Conservation (phyloP, 2,113 vertebrate genomes). For the Cyanistes caeruleus region DNA sequence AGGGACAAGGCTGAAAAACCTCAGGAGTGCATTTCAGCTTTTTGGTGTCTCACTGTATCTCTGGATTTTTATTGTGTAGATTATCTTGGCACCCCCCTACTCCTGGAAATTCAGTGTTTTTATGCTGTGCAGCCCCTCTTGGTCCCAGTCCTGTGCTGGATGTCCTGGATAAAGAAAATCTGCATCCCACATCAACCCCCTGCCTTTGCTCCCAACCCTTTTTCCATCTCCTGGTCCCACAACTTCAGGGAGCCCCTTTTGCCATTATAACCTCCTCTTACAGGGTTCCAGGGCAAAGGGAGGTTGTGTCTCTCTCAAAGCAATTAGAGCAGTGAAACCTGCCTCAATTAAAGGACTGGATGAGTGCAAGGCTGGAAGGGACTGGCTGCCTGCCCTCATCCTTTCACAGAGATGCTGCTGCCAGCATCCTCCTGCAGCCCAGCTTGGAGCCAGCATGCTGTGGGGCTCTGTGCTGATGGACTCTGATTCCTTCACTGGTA, state of each 20-base stretch:
- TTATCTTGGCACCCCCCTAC: background rate
- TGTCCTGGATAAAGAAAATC: background rate
- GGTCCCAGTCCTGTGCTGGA: background rate
- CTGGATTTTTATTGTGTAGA: background rate
- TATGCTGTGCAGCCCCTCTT: background rate
- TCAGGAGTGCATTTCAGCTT: background rate
- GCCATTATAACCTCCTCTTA: background rate
- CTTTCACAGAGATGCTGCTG: background rate
- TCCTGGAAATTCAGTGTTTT: background rate
- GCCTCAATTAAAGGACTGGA: background rate
- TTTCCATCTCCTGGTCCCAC: background rate
- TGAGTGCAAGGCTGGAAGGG: background rate
- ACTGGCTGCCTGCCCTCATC: background rate
- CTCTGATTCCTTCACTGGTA: fast-evolving
- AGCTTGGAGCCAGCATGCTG: fast-evolving
- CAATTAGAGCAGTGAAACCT: background rate
- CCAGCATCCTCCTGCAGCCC: background rate
- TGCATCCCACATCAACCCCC: fast-evolving
- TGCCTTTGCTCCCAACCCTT: fast-evolving
- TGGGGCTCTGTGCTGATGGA: background rate
- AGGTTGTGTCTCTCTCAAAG: background rate
- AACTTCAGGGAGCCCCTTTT: background rate
- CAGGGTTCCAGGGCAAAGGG: background rate
- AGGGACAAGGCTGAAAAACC: background rate
- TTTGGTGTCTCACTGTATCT: background rate